phyloP scores from a whole-genome alignment of 2,797 vertebrate species.

The Allobates femoralis region DNA sequence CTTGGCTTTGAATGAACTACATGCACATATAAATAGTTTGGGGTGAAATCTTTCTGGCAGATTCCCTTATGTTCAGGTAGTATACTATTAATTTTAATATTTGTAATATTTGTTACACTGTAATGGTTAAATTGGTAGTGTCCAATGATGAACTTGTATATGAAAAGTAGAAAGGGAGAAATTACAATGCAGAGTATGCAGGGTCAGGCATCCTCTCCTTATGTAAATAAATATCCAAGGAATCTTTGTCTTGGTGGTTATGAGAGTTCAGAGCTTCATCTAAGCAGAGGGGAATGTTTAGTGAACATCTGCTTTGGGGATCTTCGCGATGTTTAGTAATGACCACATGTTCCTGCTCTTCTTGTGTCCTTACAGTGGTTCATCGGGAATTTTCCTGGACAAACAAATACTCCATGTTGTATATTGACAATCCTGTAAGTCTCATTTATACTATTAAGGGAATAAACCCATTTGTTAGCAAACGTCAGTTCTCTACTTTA shows the following conservation, averaged over 20 bases:
- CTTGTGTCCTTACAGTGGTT: conserved; percentile 70
- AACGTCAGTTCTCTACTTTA: background rate
- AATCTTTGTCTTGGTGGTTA: background rate
- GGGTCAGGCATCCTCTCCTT: background rate
- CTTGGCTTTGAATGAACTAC: too few species aligned
- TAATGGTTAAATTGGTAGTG: background rate
- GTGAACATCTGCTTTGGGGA: conserved; percentile 5
- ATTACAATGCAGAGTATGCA: background rate
- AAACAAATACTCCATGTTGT: conserved; percentile 82
- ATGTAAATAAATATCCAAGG: conserved; percentile 3
- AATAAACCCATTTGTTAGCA: background rate
- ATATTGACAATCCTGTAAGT: conserved; percentile 82
- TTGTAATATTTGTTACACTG: background rate
- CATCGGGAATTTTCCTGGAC: conserved; percentile 80
- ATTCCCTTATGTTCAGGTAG: too few species aligned
- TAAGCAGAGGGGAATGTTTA: background rate
- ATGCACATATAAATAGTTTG: too few species aligned
- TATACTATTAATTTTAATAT: too few species aligned
- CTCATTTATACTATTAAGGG: conserved; percentile 1
- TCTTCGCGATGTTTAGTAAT: conserved; percentile 1
- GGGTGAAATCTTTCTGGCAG: too few species aligned
- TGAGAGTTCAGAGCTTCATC: background rate
- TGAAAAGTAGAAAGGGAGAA: too few species aligned
- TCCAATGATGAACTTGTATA: background rate
- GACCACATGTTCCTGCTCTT: conserved; percentile 6